These are phyloP conservation scores for Macrotis lagotis DNA, from an alignment of 2,113 vertebrate species.

Conservation along the genomic window DNA sequence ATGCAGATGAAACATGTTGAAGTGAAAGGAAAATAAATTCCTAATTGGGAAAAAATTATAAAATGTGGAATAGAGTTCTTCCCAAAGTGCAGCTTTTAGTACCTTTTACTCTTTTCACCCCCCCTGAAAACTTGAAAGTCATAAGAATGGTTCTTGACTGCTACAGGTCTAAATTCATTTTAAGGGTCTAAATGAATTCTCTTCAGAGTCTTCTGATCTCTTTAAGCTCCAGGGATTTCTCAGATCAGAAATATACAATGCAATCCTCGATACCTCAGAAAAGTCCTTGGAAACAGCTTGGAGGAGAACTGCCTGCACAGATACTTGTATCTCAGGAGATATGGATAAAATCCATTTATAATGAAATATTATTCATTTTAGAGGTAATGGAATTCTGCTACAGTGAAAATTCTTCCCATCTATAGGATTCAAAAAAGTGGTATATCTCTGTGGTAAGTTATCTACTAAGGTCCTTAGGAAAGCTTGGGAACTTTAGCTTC, in stretches of 20 bases:
- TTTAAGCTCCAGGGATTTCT: constrained; percentile 21
- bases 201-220: constrained; percentile 30
- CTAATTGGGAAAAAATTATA: constrained; percentile 6
- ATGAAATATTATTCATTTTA: not conserved
- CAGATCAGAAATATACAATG: not conserved
- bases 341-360: not conserved
- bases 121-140: constrained; percentile 1
- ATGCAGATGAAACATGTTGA: constrained; percentile 19
- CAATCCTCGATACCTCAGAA: constrained; percentile 25
- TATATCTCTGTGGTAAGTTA: not conserved
- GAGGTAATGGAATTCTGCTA: not conserved
- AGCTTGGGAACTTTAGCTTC: not conserved
- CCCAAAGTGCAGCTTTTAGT: not conserved
- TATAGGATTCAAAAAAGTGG: not conserved
- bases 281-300: not conserved
- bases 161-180: constrained; percentile 23
- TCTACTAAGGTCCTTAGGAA: not conserved
- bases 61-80: not conserved
- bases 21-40: constrained; percentile 49
- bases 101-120: not conserved
- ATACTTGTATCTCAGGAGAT: not conserved
- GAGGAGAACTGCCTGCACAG: constrained; percentile 8
- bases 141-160: constrained; percentile 1
- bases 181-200: constrained; percentile 29
- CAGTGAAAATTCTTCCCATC: not conserved